phyloP scores from a whole-genome alignment of 2,888 invertebrate genomes.

The Hypselothyrea guttata region DNA sequence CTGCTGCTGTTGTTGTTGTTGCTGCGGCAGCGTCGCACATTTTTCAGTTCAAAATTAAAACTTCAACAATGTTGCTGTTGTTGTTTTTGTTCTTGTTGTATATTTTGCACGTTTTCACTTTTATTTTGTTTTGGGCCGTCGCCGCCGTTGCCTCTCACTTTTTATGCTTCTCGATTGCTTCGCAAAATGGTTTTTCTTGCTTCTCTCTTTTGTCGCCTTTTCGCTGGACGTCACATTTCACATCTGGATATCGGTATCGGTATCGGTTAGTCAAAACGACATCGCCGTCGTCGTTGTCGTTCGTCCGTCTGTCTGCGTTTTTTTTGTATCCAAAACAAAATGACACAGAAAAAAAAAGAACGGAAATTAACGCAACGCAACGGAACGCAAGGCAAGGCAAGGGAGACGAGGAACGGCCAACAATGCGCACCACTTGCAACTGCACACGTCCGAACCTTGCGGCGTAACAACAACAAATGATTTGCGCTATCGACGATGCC shows the following conservation, averaged over 20 bases:
- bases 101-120: constrained; percentile 70
- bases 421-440: constrained; percentile 22
- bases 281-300: constrained; percentile 41
- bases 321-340: constrained; percentile 49
- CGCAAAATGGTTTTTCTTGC: constrained; percentile 43
- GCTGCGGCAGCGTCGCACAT: constrained; percentile 65
- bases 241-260: constrained; percentile 31
- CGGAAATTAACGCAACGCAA: constrained; percentile 32
- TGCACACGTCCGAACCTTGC: constrained; percentile 44
- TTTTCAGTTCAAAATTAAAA: constrained; percentile 29
- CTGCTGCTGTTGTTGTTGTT: constrained; percentile 19
- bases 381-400: constrained; percentile 35
- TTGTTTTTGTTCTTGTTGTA: constrained; percentile 33
- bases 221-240: constrained; percentile 51
- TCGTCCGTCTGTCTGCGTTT: constrained; percentile 40
- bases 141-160: constrained; percentile 56
- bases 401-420: constrained; percentile 35
- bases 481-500: constrained; percentile 5
- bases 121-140: constrained; percentile 63
- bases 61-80: constrained; percentile 29
- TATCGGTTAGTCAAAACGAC: constrained; percentile 39
- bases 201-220: constrained; percentile 33
- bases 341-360: constrained; percentile 51
- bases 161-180: constrained; percentile 21
- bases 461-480: constrained; percentile 58